A percentile compares a stretch with the other conserved stretches of the same genome.
These are phyloP conservation scores for Toxotes jaculatrix DNA, from an alignment of 2,113 vertebrate species.

Conservation along the genomic window DNA sequence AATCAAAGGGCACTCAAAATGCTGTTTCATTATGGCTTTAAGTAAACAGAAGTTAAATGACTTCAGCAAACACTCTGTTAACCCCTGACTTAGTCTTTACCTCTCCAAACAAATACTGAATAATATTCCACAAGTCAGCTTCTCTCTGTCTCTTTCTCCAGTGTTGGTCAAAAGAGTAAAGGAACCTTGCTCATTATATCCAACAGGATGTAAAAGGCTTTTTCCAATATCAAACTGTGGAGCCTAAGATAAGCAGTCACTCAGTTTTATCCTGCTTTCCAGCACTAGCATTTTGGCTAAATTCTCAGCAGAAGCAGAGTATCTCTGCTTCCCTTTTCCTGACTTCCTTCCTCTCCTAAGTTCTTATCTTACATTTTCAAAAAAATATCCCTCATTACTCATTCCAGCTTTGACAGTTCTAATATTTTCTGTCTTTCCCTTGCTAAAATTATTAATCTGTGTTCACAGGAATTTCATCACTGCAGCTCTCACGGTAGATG, in stretches of 20 bases:
- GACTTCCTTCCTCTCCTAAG: neutral
- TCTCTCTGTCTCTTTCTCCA: constrained; percentile 2
- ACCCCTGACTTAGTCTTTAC: neutral
- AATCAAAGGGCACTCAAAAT: neutral
- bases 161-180: neutral
- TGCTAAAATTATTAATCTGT: constrained; percentile 1
- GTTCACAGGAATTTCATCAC: constrained; percentile 38
- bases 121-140: neutral
- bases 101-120: neutral
- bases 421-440: neutral
- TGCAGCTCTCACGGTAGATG: neutral
- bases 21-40: neutral
- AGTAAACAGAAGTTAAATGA: neutral
- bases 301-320: neutral
- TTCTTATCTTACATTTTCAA: constrained; percentile 6
- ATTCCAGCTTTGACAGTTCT: neutral
- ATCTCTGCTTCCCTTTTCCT: neutral
- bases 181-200: constrained; percentile 5
- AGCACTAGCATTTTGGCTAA: neutral
- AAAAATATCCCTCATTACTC: constrained; percentile 5
- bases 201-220: neutral
- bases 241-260: constrained; percentile 26
- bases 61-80: neutral
- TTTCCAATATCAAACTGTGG: constrained; percentile 11
- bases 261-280: neutral